Evolutionary conservation across 2,888 invertebrate species (phyloP), one percentile per base, ranked within the genome.

Genomic region (Sarcophaga rosellei): DNA sequence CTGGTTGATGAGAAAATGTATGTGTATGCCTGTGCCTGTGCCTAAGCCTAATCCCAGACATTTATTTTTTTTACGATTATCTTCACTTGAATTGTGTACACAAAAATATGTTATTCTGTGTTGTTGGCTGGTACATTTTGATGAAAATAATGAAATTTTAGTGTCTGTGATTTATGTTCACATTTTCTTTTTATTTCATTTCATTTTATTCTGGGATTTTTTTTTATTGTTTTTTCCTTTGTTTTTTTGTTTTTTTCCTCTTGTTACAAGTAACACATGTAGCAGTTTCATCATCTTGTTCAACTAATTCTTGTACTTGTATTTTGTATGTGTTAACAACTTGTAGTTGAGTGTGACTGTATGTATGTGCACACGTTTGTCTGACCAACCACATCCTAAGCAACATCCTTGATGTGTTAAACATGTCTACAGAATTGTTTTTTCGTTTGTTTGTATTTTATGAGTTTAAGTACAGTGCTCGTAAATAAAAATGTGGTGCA

Each of bases 151-250:
- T 69, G 69, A 84, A 72, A 83, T 63, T 74, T 65, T 61, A 35
- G 66, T 75, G 68, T 35, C 66, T 83, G 83, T 74, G 68, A 83
- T 83, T 86, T 83, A 81, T 86, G 65, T 74, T 23, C 53, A 23
- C 72, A 66, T 73, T 68, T 59, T 45, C 61, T 8, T 35, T 35
- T 35, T 35, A 8, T 35, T 35, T 35, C 35, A 2, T 15, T 63
- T 25, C 53, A 17, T 53, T 53, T 53, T 53, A 53, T 53, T 53
- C 2, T 17, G 17, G 12, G 17, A n/a, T n/a, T 53, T 15, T 25
- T 63, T 25, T 63, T 63, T 63, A 12, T 63, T 35, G 11, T 63
- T 25, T 65, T 12, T 10, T 63, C 21, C 21, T 44, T n/a, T 44
- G 25, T 12, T 1, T 35, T 35, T 0, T 8, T 35, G 5, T 35